Evolutionary conservation across 2,113 vertebrate genomes (phyloP).

Genomic region (Paedocypris sp.): DNA sequence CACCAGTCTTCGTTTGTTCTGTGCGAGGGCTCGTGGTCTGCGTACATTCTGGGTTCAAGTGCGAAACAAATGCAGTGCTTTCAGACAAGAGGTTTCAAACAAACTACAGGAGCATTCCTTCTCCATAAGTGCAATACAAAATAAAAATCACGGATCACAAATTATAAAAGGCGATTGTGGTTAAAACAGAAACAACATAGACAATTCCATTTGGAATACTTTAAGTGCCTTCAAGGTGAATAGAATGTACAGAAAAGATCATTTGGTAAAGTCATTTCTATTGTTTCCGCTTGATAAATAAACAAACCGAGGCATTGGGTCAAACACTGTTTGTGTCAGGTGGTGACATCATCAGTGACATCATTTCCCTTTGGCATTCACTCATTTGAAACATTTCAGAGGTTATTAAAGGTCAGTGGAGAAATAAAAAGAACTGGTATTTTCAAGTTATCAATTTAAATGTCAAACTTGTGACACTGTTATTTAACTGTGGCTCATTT

Average conservation of each 20-base stretch:
- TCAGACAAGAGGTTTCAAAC: not conserved
- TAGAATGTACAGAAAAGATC: not conserved
- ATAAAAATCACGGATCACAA: not conserved
- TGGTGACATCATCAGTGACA: slow-evolving; percentile 8
- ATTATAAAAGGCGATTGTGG: not conserved
- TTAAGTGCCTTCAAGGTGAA: not conserved
- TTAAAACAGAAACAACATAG: not conserved
- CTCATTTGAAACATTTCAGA: not conserved
- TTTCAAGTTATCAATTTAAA: too few relatives aligned
- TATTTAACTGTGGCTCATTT: too few relatives aligned
- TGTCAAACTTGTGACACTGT: too few relatives aligned
- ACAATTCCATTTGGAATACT: not conserved
- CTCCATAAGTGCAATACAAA: not conserved
- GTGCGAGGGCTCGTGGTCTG: not conserved
- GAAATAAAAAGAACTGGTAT: not conserved
- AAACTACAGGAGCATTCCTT: not conserved
- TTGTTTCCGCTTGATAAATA: not conserved
- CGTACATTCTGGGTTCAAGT: not conserved
- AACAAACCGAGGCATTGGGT: not conserved
- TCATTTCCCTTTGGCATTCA: not conserved
- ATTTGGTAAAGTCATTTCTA: slow-evolving; percentile 5
- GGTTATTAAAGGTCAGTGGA: not conserved
- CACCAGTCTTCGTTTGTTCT: slow-evolving; percentile 41
- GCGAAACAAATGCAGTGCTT: not conserved
- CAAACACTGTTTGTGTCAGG: slow-evolving; percentile 10